Conservation (phyloP, 2,888 invertebrate genomes). For the Chaetoderma sp. region DNA sequence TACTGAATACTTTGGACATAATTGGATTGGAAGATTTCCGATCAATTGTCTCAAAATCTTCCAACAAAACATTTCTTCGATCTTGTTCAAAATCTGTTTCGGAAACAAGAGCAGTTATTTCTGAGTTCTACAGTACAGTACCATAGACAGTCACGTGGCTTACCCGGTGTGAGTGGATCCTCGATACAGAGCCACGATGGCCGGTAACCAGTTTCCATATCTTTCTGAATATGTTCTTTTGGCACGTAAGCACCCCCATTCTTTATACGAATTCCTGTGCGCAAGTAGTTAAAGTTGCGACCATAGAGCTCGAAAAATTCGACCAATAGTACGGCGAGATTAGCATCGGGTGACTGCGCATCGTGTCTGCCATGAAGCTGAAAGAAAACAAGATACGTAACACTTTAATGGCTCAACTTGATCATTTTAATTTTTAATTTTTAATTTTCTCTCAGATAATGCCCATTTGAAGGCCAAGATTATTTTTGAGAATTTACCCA, state of each 20-base stretch:
- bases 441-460: too few species aligned
- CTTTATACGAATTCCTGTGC: conserved; percentile 92
- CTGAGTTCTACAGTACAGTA: too few species aligned
- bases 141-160: too few species aligned
- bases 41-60: too few species aligned
- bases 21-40: too few species aligned
- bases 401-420: neutral
- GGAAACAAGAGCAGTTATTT: too few species aligned
- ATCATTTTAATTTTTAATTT: neutral
- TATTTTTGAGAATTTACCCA: too few species aligned
- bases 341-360: conserved; percentile 74
- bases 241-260: conserved; percentile 93
- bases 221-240: conserved; percentile 89
- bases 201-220: conserved; percentile 94
- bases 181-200: conserved; percentile 94
- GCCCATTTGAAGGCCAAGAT: too few species aligned
- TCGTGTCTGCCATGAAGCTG: conserved; percentile 83
- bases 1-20: too few species aligned
- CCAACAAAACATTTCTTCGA: too few species aligned
- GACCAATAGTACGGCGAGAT: conserved; percentile 93
- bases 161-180: conserved; percentile 89
- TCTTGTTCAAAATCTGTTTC: too few species aligned
- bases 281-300: conserved; percentile 90
- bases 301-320: conserved; percentile 99
- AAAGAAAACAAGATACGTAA: conserved; percentile 15